Percentiles rank a stretch among this genome's conserved stretches.
These are phyloP conservation scores for Microcebus tavaratra DNA, from an alignment of 2,113 vertebrate genomes.

Conservation along the genomic window DNA sequence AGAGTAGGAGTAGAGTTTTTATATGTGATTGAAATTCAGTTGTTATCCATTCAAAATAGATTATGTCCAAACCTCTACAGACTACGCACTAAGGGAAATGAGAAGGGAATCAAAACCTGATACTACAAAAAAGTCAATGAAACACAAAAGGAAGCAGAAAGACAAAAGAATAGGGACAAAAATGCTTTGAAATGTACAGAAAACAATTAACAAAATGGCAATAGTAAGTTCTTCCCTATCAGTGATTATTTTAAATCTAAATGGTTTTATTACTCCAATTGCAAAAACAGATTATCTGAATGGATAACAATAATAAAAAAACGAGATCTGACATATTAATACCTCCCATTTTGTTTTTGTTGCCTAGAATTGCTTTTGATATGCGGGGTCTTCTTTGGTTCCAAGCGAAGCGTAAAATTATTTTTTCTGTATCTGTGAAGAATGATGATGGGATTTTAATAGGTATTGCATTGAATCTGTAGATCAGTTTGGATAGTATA, in stretches of 20 bases:
- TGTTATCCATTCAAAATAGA: neutral
- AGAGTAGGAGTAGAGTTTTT: neutral
- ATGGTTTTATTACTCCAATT: neutral
- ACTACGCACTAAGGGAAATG: neutral
- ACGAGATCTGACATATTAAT: no score
- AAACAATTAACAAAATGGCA: neutral
- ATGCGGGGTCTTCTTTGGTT: no score
- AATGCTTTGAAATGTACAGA: neutral
- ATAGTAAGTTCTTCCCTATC: neutral
- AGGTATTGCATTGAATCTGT: no score
- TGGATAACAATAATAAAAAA: neutral
- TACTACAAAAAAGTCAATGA: neutral
- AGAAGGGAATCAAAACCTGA: neutral
- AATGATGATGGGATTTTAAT: no score
- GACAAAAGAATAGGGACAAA: neutral
- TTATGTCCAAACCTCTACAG: neutral
- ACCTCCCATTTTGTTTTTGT: no score
- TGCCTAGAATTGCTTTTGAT: no score
- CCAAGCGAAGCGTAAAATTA: no score
- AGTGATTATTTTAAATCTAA: neutral
- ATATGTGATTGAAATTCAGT: neutral
- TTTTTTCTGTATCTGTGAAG: no score
- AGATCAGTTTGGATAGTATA: no score
- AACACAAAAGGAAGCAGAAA: neutral
- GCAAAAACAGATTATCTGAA: neutral